A percentile compares a stretch with the other conserved stretches of the same genome.
phyloP scores from a whole-genome alignment of 2,888 invertebrate genomes.

The Entomobrya multifasciata region DNA sequence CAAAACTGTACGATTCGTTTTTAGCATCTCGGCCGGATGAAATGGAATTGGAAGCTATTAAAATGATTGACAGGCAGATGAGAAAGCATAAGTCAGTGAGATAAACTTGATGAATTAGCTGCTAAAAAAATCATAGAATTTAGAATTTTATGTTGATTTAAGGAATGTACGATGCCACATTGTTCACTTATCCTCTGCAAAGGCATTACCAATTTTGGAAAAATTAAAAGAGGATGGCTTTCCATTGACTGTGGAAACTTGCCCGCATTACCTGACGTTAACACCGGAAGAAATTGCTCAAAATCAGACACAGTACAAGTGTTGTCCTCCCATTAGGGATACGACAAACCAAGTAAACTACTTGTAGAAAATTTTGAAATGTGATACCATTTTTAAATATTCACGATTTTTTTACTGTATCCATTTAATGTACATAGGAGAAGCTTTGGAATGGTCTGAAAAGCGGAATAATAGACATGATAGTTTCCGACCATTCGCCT shows the following conservation, averaged over 20 bases:
- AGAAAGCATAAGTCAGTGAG: conserved; percentile 84
- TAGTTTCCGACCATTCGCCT: conserved; percentile 87
- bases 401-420: too few species aligned
- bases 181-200: conserved; percentile 86
- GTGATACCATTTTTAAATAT: too few species aligned
- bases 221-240: conserved; percentile 83
- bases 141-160: conserved; percentile 26
- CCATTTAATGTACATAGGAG: too few species aligned
- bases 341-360: conserved; percentile 84
- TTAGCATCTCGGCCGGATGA: conserved; percentile 85
- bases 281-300: conserved; percentile 85
- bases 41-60: conserved; percentile 87
- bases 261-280: conserved; percentile 87
- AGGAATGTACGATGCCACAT: conserved; percentile 85
- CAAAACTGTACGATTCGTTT: conserved; percentile 85
- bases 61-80: conserved; percentile 84
- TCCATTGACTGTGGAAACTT: conserved; percentile 87
- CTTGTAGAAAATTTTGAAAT: too few species aligned
- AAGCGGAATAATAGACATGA: conserved; percentile 84
- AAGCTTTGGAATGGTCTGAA: conserved; percentile 85
- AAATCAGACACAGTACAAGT: conserved; percentile 87
- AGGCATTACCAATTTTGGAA: conserved; percentile 84
- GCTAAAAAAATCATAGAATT: too few species aligned
- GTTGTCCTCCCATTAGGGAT: conserved; percentile 87
- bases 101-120: too few species aligned